These are phyloP conservation scores for Dendrolimus kikuchii DNA, from an alignment of 1,140 invertebrate genomes.

Conservation along the genomic window DNA sequence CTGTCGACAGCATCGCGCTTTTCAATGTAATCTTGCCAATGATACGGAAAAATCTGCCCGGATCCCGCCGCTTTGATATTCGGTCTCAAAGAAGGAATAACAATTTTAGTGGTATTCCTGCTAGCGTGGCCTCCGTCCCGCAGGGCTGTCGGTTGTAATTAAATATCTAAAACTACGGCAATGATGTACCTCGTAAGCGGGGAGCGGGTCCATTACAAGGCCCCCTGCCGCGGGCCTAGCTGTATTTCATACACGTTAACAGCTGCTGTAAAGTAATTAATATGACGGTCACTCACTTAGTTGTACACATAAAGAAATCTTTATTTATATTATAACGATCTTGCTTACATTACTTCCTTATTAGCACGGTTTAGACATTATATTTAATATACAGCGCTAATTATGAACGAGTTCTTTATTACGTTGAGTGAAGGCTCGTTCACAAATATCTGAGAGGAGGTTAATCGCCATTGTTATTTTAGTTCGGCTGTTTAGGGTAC, in stretches of 20 bases:
- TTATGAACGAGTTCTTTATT: slow-evolving; percentile 53
- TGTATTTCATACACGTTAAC: slow-evolving; percentile 40
- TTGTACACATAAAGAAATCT: slow-evolving; percentile 57
- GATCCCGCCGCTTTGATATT: slow-evolving; percentile 50
- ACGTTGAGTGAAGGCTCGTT: slow-evolving; percentile 36
- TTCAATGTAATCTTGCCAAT: slow-evolving; percentile 43
- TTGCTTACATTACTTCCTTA: slow-evolving; percentile 59
- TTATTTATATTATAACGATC: slow-evolving; percentile 55
- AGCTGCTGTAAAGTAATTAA: slow-evolving; percentile 47
- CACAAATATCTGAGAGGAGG: slow-evolving; percentile 42
- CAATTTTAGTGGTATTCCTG: slow-evolving; percentile 34
- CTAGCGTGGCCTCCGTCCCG: not conserved
- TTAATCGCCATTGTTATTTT: slow-evolving; percentile 52
- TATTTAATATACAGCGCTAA: slow-evolving; percentile 57
- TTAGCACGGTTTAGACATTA: slow-evolving; percentile 54
- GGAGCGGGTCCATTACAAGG: slow-evolving; percentile 16
- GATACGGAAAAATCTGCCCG: slow-evolving; percentile 51
- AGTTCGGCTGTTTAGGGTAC: slow-evolving; percentile 29
- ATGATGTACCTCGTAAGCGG: not conserved
- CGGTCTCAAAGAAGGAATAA: slow-evolving; percentile 50
- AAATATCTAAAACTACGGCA: not conserved
- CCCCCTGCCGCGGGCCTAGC: slow-evolving; percentile 27
- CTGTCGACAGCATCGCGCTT: slow-evolving; percentile 35
- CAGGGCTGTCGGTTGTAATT: not conserved
- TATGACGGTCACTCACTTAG: slow-evolving; percentile 45